Conservation (phyloP, 2,797 vertebrate species). For the Enteromius anoplus region DNA sequence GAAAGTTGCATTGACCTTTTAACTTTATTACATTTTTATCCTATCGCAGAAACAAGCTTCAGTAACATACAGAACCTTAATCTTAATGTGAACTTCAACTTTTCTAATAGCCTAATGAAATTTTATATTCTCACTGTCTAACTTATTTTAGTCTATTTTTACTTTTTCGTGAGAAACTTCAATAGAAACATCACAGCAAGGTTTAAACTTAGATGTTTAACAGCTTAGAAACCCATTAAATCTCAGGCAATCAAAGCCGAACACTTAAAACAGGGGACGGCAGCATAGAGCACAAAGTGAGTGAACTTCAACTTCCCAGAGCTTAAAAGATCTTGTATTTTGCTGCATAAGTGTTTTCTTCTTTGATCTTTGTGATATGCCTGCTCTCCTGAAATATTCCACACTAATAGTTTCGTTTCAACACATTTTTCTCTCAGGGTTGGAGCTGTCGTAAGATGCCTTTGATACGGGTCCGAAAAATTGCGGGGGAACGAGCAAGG, state of each 20-base stretch:
- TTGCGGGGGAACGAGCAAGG: constrained; percentile 18
- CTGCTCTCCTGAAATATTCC: constrained; percentile 35
- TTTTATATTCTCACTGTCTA: neutral
- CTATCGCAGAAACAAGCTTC: neutral
- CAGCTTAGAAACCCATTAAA: neutral
- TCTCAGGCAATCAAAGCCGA: neutral
- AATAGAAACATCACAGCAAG: neutral
- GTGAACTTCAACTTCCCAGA: constrained; percentile 10
- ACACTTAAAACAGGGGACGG: neutral
- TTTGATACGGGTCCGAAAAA: constrained; percentile 41
- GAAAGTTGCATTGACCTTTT: neutral
- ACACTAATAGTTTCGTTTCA: constrained; percentile 39
- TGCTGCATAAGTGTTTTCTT: constrained; percentile 10
- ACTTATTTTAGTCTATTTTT: neutral
- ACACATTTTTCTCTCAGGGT: constrained; percentile 27
- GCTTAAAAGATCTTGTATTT: constrained; percentile 6
- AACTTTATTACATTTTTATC: neutral
- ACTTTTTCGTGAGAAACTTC: neutral
- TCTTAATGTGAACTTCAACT: neutral
- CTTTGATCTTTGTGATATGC: constrained; percentile 43
- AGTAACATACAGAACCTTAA: neutral
- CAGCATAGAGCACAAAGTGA: neutral
- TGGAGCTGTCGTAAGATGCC: constrained; percentile 11
- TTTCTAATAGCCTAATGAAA: neutral
- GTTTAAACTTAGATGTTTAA: neutral